Conservation (phyloP, 2,888 invertebrate genomes). For the Theodoxus fluviatilis region DNA sequence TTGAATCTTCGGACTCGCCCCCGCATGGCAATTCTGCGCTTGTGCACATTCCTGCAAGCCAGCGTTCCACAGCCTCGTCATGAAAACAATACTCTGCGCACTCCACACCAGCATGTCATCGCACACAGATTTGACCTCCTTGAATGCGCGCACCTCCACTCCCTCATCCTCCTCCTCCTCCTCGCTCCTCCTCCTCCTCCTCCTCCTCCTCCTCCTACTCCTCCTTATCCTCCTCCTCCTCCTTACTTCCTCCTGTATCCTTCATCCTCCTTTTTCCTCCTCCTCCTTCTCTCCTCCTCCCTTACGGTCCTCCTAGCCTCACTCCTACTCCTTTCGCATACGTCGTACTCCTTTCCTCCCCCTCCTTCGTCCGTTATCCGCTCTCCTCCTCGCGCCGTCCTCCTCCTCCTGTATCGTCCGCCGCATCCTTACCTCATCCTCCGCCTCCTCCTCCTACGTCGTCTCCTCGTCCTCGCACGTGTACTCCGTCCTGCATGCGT, state of each 20-base stretch:
- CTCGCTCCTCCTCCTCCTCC: background rate
- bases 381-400: background rate
- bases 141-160: background rate
- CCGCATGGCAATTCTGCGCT: no score
- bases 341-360: background rate
- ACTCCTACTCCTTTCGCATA: background rate
- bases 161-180: background rate
- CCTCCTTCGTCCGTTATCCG: background rate
- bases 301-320: background rate
- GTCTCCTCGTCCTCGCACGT: background rate
- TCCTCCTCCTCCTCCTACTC: background rate
- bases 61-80: no score
- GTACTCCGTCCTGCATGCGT: background rate
- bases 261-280: background rate
- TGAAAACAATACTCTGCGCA: no score
- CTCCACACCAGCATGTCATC: no score
- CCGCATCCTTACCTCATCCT: background rate
- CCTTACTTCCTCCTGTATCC: background rate
- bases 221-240: background rate
- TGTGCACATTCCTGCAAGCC: no score
- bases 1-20: no score
- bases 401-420: background rate
- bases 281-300: background rate
- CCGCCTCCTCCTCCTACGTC: background rate
- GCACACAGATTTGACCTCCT: no score